Percentiles rank a stretch among this genome's conserved stretches.
Evolutionary conservation across 2,113 vertebrate genomes (phyloP).

Genomic region (Hyperoodon ampullatus): DNA sequence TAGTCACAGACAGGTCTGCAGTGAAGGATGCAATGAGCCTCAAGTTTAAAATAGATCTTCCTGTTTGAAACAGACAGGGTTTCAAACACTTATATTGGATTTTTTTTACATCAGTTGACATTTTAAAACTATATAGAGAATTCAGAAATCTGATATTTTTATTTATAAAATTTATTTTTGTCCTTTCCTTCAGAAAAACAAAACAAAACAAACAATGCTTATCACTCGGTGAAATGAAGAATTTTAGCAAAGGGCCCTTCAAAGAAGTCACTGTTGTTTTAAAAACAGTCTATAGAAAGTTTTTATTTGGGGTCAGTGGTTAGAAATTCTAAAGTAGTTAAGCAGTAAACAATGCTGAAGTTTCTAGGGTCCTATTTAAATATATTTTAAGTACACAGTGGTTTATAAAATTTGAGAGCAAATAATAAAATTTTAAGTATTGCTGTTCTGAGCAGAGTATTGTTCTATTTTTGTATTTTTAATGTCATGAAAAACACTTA

Average conservation of each 20-base stretch:
- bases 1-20: constrained; percentile 79
- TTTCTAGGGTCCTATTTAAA: background rate
- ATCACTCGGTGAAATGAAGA: background rate
- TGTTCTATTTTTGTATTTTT: background rate
- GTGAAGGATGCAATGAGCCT: constrained; percentile 59
- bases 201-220: background rate
- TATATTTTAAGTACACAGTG: background rate
- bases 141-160: background rate
- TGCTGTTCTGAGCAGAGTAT: background rate
- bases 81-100: background rate
- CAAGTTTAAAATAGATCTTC: constrained; percentile 81
- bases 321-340: background rate
- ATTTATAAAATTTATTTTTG: background rate
- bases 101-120: background rate
- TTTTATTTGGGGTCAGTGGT: background rate
- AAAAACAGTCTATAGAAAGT: background rate
- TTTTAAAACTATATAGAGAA: background rate
- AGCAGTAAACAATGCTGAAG: background rate
- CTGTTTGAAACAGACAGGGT: background rate
- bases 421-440: background rate
- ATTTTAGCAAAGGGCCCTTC: background rate
- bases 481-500: background rate
- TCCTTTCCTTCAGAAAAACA: background rate
- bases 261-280: background rate
- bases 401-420: background rate